Base-by-base conservation (phyloP, 2,888 invertebrate species). In the Bellardia pandia region DNA sequence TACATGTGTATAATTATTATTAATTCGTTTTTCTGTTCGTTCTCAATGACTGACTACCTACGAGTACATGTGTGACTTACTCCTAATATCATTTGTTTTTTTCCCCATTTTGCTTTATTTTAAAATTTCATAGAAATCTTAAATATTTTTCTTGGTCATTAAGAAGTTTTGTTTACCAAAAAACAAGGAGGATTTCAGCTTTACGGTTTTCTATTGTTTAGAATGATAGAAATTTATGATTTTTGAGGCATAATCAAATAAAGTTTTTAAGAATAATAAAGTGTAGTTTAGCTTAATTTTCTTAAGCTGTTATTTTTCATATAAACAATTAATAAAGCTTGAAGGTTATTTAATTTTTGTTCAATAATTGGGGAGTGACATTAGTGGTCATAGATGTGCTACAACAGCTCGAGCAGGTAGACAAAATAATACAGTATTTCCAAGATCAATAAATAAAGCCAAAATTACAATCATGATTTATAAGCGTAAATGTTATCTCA, bases 121-220 rank as follows among this genome's bases (percentile, higher is more conserved):
- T 62, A 0, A 45, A 45, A 69, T 69, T 71, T 53, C 33, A 76
- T 56, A 56, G 33, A 71, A 76, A 53, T 60, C 11, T 56, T 60
- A 11, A 23, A 14, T 8, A n/a, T 58, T 5, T 60, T 66, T 16
- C 1, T 23, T 23, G 23, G 11, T 42, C 68, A 68, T 77, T 58
- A 66, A 66, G n/a, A 30, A 66, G n/a, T 45, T 53, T 53, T 51
- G 33, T 53, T 40, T 53, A 37, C 6, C 33, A 60, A 23, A 72
- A 45, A 56, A 58, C 42, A 42, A 58, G 58, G n/a, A 82, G 68
- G 66, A 81, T 81, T 74, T 74, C 33, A 74, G 68, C 75, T 82
- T 60, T 51, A 68, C 69, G 75, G 58, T 81, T 80, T 40, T 16
- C 11, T 60, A 60, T 60, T 68, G 40, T 68, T 75, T 68, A n/a